Evolutionary conservation across 2,888 invertebrate species (phyloP).

Genomic region (Drosophila formosana): DNA sequence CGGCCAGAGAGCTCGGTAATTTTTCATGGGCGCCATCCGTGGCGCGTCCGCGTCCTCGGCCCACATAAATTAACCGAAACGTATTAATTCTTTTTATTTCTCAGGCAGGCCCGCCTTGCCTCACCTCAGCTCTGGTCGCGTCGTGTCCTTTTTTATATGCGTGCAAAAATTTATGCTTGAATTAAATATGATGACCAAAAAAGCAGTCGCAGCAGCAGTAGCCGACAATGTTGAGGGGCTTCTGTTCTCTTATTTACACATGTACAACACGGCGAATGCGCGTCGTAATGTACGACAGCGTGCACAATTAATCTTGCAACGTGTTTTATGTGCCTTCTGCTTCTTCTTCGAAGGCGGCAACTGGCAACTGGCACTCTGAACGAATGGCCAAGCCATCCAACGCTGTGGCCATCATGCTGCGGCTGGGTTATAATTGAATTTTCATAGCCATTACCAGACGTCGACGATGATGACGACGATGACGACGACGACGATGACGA

Average conservation of each 20-base stretch:
- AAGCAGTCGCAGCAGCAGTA: conserved; percentile 69
- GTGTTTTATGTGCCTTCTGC: conserved; percentile 69
- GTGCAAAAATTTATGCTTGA: conserved; percentile 78
- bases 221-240: conserved; percentile 32
- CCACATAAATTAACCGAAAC: conserved; percentile 81
- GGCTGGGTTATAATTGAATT: conserved; percentile 82
- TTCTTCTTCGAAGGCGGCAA: conserved; percentile 5
- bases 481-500: neutral
- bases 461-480: conserved; percentile 29
- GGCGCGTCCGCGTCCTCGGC: conserved; percentile 15
- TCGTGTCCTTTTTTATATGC: conserved; percentile 64
- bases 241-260: conserved; percentile 71
- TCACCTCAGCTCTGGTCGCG: neutral
- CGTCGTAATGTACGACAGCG: conserved; percentile 76
- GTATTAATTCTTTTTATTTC: conserved; percentile 79
- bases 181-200: conserved; percentile 82
- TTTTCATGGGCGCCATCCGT: conserved; percentile 65
- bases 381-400: conserved; percentile 17
- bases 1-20: conserved; percentile 44
- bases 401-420: conserved; percentile 70
- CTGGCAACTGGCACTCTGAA: conserved; percentile 10
- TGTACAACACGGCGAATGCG: conserved; percentile 79
- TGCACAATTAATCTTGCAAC: conserved; percentile 80
- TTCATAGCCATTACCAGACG: conserved; percentile 78
- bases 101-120: conserved; percentile 10